These are phyloP conservation scores for Himalopsyche anomala DNA, from an alignment of 2,888 invertebrate genomes.

Conservation along the genomic window DNA sequence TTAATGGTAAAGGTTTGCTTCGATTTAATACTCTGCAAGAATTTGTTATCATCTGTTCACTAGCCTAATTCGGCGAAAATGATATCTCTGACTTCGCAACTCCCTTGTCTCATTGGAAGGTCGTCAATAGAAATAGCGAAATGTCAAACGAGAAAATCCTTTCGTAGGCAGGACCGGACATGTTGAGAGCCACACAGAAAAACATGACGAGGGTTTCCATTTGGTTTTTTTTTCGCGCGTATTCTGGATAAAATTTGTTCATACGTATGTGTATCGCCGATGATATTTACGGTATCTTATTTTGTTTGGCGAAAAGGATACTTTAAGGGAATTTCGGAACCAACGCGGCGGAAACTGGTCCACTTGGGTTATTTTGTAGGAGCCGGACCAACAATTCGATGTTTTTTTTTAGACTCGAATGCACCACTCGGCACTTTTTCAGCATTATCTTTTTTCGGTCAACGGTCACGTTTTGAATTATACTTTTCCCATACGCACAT, in stretches of 20 bases:
- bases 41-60: background rate
- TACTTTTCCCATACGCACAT: background rate
- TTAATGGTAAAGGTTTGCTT: no score
- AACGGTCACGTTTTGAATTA: constrained; percentile 15
- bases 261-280: constrained; percentile 39
- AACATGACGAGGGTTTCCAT: constrained; percentile 41
- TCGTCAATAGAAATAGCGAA: constrained; percentile 9
- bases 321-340: constrained; percentile 7
- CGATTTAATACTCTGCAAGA: no score
- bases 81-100: constrained; percentile 17
- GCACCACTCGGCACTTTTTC: constrained; percentile 26
- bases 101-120: constrained; percentile 30
- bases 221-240: constrained; percentile 52
- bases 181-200: constrained; percentile 30
- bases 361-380: constrained; percentile 54
- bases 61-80: constrained; percentile 13
- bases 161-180: background rate
- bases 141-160: constrained; percentile 15
- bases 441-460: constrained; percentile 34
- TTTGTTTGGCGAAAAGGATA: constrained; percentile 54
- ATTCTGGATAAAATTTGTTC: constrained; percentile 51
- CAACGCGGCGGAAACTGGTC: constrained; percentile 52
- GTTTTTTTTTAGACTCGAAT: constrained; percentile 27
- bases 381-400: constrained; percentile 17
- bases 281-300: constrained; percentile 55